Percentiles rank a stretch among this genome's conserved stretches.
Conservation (phyloP, 2,797 vertebrate genomes). For the Helicolenus hilgendorfi region DNA sequence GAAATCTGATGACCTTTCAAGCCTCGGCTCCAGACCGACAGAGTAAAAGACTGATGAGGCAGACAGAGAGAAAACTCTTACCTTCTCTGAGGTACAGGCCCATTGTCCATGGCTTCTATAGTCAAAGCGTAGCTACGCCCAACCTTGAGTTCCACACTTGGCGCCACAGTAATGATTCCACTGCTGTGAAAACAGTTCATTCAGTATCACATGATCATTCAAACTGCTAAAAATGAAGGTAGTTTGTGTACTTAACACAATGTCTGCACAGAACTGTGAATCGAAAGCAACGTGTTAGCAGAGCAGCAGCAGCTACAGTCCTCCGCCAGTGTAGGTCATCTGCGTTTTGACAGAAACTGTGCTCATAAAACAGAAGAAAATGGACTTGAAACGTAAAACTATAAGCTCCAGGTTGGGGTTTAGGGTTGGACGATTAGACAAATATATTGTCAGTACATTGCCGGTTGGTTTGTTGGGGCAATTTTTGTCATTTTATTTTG, state of each 20-base stretch:
- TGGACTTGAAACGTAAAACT: neutral
- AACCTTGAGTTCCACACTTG: constrained; percentile 87
- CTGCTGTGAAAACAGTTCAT: constrained; percentile 65
- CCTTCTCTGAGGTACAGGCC: constrained; percentile 92
- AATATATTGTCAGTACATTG: too few species aligned
- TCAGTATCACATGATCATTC: neutral
- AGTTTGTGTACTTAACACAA: neutral
- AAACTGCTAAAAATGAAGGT: neutral
- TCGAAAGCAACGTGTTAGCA: neutral
- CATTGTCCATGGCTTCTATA: constrained; percentile 93
- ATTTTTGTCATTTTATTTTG: too few species aligned
- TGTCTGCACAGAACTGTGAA: neutral
- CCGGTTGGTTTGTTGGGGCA: too few species aligned
- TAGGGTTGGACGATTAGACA: too few species aligned
- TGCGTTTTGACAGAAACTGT: too few species aligned
- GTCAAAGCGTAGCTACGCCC: constrained; percentile 94
- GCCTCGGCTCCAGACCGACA: neutral
- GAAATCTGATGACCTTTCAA: constrained; percentile 33
- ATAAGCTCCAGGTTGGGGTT: neutral
- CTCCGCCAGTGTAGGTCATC: too few species aligned
- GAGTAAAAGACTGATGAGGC: neutral
- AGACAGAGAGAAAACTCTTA: constrained; percentile 70
- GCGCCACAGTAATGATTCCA: constrained; percentile 92
- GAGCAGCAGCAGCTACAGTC: neutral
- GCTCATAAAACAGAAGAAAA: neutral